Evolutionary conservation across 2,888 invertebrate genomes (phyloP), one percentile per base, ranked within the genome.

Genomic region (Aspidapion aeneum): DNA sequence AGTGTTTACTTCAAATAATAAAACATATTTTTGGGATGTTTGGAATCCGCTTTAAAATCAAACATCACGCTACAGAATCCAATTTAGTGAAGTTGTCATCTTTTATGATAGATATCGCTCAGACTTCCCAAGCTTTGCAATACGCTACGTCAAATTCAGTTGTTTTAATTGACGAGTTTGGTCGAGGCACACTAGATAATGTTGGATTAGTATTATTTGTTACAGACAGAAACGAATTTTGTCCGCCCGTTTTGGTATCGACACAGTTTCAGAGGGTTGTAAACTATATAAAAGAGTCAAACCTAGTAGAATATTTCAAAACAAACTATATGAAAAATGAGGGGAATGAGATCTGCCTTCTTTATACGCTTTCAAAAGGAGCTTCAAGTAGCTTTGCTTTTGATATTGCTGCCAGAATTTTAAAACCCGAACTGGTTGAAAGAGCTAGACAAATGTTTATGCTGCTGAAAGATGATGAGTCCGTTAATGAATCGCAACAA

Each of bases 1-100:
- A 96, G 93, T 65, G n/a, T n/a, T n/a, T n/a, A n/a, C n/a, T n/a
- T n/a, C n/a, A 87, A 96, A 21, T 97, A 93, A 82, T 97, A 74
- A 96, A 95, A 79, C 94, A 95, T 82, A 81, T 83, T 2, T 75
- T 85, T 96, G 64, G 97, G 97, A 20, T 90, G 91, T 72, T 96
- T 87, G 80, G 91, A 97, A 5, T 96, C 97, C 0, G 96, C 94
- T 0, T 84, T 85, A 63, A 77, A 78, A 0, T 93, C 93, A 0
- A 84, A 82, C 0, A 85, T 97, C 17, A 89, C 68, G 85, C 88
- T 7, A 82, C 86, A 0, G 95, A 96, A 77, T 91, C 92, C 63
- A 86, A 92, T 22, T 87, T 90, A 16, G 82, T 88, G 0, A 88
- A 90, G 67, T 85, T 94, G 78, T 96, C 95, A 1, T 89, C 93